Base-by-base conservation (phyloP, 1,140 invertebrate genomes). In the Bombus balteatus region DNA sequence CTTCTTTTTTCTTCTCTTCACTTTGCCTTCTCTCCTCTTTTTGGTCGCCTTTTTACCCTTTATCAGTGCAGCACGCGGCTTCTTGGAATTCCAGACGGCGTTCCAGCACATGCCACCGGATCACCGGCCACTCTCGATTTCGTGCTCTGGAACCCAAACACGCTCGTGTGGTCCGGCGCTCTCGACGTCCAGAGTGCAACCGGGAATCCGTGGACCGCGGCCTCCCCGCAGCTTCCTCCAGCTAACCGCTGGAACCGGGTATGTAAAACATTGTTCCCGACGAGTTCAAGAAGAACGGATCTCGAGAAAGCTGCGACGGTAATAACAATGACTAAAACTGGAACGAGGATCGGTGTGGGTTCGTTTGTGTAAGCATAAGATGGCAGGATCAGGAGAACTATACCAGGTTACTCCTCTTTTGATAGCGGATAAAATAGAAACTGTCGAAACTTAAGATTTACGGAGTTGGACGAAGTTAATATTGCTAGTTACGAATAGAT, bases 11-110 rank as follows among this genome's bases (percentile, higher is more conserved):
- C 47, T 15, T 18, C 32, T 32, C 9, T 34, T 66, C 65, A 8
- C 22, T 34, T 39, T 47, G 10, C 8, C 22, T 47, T n/a, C 62
- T 28, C 65, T 34, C 6, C 37, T 32, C 34, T 10, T 66, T 70
- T 59, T 37, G n/a, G 12, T 12, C 28, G 28, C n/a, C 72, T n/a
- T 28, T 72, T 80, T 28, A 6, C 74, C 66, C 68, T 84, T 87
- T 84, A 83, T 87, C 81, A 84, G 86, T 28, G 66, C 57, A 74
- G 53, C 77, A 83, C 81, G 77, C 86, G 77, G 80, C 89, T 90
- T 90, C 89, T 90, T 86, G 89, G 87, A 90, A 90, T 90, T 90
- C 89, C 87, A 53, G 72, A 39, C 82, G 72, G 66, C 89, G 89
- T 88, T 88, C 87, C 89, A 90, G 83, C 89, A 89, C 68, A 84